Base-by-base conservation (phyloP, 2,113 vertebrate genomes). In the Theristicus caerulescens region DNA sequence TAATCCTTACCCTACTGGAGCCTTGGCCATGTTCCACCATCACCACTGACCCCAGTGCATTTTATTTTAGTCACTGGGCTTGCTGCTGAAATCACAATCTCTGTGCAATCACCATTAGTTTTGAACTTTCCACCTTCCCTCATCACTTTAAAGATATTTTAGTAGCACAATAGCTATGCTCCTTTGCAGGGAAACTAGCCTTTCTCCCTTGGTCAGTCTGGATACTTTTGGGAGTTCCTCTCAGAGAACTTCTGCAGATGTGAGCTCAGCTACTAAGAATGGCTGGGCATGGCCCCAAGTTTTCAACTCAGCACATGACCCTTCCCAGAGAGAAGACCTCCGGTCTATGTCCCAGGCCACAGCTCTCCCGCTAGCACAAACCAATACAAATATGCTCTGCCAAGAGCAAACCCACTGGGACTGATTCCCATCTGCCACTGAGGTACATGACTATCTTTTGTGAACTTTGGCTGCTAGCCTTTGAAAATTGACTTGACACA, bases 191-290 rank as follows among this genome's bases (percentile, higher is more conserved):
- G 47, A 96, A 87, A 77, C 44, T 36, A 71, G 31, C 10, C 34
- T 78, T 88, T 88, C 74, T 92, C 46, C 46, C 67, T 86, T 0
- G 0, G 44, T 84, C 10, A 0, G 42, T 52, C 34, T 0, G 0
- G 73, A 40, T 88, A 47, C 88, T 90, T 88, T 44, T 46, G 90
- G 91, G 83, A 94, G 86, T 57, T 96, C 64, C 79, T 91, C 38
- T 86, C 47, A 27, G 83, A 86, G 31, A 71, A 83, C 90, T 86
- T 96, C 94, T 91, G 86, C 88, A 95, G 76, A 94, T 92, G 88
- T 92, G 95, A 96, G 83, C 90, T 95, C 94, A 96, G 72, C 91
- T 93, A 40, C 44, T 67, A 95, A 93, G 96, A 96, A 96, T 90
- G 88, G 57, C 86, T 92, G 93, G 90, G 88, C 95, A 94, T 4